These are phyloP conservation scores for Edolisoma coerulescens DNA, from an alignment of 2,113 vertebrate genomes.

Conservation along the genomic window DNA sequence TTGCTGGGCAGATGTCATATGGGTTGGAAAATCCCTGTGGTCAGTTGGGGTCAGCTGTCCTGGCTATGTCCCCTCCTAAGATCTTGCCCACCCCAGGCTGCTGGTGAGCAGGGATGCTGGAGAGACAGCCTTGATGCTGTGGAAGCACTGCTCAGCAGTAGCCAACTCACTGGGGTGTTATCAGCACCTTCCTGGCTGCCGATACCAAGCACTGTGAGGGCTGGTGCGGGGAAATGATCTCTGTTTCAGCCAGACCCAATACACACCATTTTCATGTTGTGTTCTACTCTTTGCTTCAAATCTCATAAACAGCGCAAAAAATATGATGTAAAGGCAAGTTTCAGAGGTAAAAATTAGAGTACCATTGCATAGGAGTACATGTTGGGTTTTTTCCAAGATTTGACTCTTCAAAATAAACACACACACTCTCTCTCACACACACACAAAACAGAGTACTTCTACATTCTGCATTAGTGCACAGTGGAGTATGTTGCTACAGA, in stretches of 20 bases:
- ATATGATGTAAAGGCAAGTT: neutral
- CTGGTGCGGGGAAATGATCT: neutral
- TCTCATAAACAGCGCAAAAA: neutral
- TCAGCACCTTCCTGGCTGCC: neutral
- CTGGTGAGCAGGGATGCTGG: neutral
- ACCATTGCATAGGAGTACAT: fast-evolving
- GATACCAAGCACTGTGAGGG: fast-evolving
- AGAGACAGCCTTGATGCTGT: neutral
- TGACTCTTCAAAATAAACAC: neutral
- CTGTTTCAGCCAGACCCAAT: neutral
- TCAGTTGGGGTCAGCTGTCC: neutral
- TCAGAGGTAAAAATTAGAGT: neutral
- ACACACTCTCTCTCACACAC: no score
- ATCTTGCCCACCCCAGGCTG: neutral
- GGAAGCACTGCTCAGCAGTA: neutral
- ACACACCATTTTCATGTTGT: neutral
- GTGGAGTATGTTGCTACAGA: neutral
- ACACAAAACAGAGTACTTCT: neutral
- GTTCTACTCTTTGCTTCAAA: neutral
- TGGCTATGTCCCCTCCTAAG: neutral
- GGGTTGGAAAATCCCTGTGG: neutral
- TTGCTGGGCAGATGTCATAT: neutral
- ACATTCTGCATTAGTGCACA: neutral
- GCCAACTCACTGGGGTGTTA: neutral
- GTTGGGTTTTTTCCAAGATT: neutral